Evolutionary conservation across 2,888 invertebrate genomes (phyloP), one percentile per base, ranked within the genome.

Genomic region (Epirrhoe tristata): DNA sequence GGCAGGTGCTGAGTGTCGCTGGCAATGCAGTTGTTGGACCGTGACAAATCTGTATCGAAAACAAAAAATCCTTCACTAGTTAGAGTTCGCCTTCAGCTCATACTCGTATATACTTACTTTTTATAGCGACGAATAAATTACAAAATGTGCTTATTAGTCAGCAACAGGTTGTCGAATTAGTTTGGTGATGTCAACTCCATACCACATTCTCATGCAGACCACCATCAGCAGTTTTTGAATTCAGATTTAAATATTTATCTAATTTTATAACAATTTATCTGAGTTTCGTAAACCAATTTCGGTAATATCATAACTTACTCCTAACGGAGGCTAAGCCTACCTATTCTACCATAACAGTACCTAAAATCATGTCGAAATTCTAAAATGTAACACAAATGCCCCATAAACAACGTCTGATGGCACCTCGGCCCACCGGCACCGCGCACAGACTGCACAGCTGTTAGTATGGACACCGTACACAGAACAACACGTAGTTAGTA

Each of bases 321-420:
- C 53, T 59, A 36, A 60, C 67, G 69, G 71, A 64, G 67, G 54
- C 64, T 56, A 54, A 39, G 64, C 55, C 54, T 55, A 43, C 59
- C 59, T 31, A 43, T 51, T 59, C 59, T 43, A 43, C 69, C 59
- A 60, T 71, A 66, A 69, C 71, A 67, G 71, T 68, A 64, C 71
- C 69, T 60, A 70, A 68, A 58, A 16, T 65, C 48, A 57, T 59
- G 69, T 71, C 66, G 68, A 70, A 66, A 70, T 65, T 63, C 52
- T 57, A 60, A 63, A 62, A 68, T 73, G 71, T 66, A 70, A 66
- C 70, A 60, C 73, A 70, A 67, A 72, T 74, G 66, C 69, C 69
- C 32, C 71, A 69, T 66, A 67, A 73, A 73, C 64, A 50, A 63
- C 58, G 36, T 34, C 60, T 58, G 67, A 61, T 68, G 61, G 58